Evolutionary conservation across 2,113 vertebrate genomes (phyloP).

Genomic region (Cryptotis parvus): DNA sequence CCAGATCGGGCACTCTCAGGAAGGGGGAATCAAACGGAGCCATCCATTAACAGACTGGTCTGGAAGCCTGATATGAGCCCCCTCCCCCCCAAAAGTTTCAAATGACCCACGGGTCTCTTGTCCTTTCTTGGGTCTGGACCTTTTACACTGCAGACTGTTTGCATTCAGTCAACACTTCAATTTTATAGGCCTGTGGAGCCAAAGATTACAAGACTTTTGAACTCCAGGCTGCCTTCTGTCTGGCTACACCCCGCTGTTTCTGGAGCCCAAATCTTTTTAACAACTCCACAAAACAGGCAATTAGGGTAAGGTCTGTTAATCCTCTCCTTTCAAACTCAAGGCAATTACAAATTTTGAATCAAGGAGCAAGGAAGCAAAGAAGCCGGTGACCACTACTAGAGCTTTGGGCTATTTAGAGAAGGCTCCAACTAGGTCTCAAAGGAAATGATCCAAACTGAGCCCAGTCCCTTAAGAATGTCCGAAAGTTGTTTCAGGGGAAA

Average conservation of each 20-base stretch:
- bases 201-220: constrained; percentile 89
- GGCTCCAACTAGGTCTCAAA: not conserved
- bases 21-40: constrained; percentile 63
- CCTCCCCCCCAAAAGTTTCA: constrained; percentile 74
- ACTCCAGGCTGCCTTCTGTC: constrained; percentile 88
- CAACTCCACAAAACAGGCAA: constrained; percentile 77
- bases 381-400: not conserved
- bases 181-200: constrained; percentile 90
- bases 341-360: constrained; percentile 64
- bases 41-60: constrained; percentile 67
- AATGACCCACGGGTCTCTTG: constrained; percentile 82
- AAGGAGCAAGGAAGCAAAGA: not conserved
- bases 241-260: constrained; percentile 87
- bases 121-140: constrained; percentile 75
- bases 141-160: constrained; percentile 84
- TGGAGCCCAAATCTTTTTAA: constrained; percentile 86
- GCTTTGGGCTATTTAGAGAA: not conserved
- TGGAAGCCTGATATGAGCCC: constrained; percentile 69
- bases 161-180: constrained; percentile 89
- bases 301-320: constrained; percentile 75
- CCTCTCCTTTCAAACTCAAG: constrained; percentile 53
- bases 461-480: not conserved
- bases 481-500: not conserved
- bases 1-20: constrained; percentile 70
- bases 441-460: not conserved